Conservation (phyloP, 2,797 vertebrate genomes). For the Chlorospingus semifuscus region DNA sequence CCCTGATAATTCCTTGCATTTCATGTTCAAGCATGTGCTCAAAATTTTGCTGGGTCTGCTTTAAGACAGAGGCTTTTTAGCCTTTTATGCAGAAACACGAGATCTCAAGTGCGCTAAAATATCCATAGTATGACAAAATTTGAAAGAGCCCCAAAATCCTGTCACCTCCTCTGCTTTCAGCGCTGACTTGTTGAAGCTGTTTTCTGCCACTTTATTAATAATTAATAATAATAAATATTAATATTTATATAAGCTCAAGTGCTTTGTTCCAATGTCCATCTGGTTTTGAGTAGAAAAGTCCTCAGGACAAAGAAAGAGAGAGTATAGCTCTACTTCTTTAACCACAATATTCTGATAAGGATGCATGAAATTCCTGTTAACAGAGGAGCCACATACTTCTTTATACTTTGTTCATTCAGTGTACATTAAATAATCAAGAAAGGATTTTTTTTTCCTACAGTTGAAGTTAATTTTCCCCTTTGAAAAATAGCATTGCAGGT, state of each 20-base stretch:
- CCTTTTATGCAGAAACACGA: not conserved
- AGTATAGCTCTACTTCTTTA: not conserved
- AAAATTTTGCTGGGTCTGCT: not conserved
- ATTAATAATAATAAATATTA: too few relatives aligned
- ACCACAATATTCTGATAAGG: slow-evolving; percentile 17
- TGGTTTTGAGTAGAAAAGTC: not conserved
- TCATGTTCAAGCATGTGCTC: not conserved
- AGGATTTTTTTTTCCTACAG: not conserved
- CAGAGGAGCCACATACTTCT: not conserved
- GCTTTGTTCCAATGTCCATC: not conserved
- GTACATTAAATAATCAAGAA: not conserved
- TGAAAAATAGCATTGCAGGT: not conserved
- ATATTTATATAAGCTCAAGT: not conserved
- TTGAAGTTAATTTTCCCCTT: not conserved
- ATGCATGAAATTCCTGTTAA: not conserved
- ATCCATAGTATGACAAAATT: not conserved
- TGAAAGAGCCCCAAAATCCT: not conserved
- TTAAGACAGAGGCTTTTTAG: not conserved
- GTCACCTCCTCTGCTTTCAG: not conserved
- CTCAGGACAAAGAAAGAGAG: not conserved
- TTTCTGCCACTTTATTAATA: not conserved
- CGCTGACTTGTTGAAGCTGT: not conserved
- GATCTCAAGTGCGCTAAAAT: not conserved
- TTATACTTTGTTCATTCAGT: not conserved
- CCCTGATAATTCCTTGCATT: not conserved